Base-by-base conservation (phyloP, 2,797 vertebrate species). In the Strix occidentalis region DNA sequence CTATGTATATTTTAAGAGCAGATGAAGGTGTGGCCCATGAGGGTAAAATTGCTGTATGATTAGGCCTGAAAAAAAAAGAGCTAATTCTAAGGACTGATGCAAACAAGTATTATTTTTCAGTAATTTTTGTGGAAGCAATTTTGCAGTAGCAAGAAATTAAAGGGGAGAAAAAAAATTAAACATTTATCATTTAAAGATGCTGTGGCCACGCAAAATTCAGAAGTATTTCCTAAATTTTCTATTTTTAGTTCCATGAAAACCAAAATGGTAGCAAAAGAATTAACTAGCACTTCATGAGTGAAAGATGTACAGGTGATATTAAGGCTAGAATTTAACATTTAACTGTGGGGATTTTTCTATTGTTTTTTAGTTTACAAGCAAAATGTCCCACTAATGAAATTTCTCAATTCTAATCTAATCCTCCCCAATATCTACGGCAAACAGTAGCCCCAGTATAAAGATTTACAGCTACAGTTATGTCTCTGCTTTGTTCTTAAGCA, bases 381-480 rank as follows among this genome's bases (percentile, higher is more conserved):
- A 96, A 90, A 56, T 35, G 26, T 72, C 18, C 39, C 48, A 80
- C 65, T 64, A 91, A 79, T 72, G 61, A 89, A 83, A 76, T 51
- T 84, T 93, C 54, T 86, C n/a, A 29, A 8, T 84, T 86, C 64
- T 75, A 89, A 63, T 63, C 53, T 87, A 92, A 92, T 82, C 81
- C 57, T 83, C 29, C 48, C n/a, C 89, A 84, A 84, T 91, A 96
- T 89, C 90, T 66, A 50, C 1, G 8, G 90, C 84, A 92, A 94
- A 95, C 89, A 64, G 97, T 95, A 96, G 94, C 74, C 72, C 57
- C 64, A 91, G 61, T 91, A 92, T 78, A 88, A 98, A 97, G 98
- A 97, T 98, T 98, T 97, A 98, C 95, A 96, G 85, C 80, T 93
- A 93, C 90, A 93, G 95, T 91, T 92, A 94, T 94, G 96, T 89